Base-by-base conservation (phyloP, 2,888 invertebrate species). In the Lapara coniferarum region DNA sequence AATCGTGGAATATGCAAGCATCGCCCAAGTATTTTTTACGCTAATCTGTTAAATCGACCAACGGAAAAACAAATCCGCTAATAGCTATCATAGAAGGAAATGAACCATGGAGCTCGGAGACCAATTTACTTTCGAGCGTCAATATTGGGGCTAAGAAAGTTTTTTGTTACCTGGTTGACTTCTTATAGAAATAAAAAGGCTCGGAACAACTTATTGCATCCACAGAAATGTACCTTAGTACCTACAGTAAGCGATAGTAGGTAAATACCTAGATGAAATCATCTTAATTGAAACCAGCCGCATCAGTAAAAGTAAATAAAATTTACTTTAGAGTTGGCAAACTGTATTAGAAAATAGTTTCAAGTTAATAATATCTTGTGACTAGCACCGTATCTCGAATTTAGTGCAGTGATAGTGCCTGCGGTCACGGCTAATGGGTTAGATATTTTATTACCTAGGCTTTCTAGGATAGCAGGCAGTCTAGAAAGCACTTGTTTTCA, bases 391-490 rank as follows among this genome's bases (percentile, higher is more conserved):
- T 67, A 67, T 66, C 53, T 53, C 69, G 58, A 66, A 72, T 73
- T 71, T 67, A 67, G 53, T 67, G 67, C 44, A 63, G 67, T 56
- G 55, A 56, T 67, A 70, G 68, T 51, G 69, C 30, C 69, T 83
- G 86, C 79, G 86, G 88, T 85, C 83, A 82, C 78, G 79, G 78
- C 79, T 80, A 84, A 84, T 83, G 78, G 80, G 75, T 76, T 76
- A 75, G 77, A 85, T 86, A 87, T 87, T 84, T 80, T 81, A 86
- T 86, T 87, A 89, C 79, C 73, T 71, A 72, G 74, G 75, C 89
- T 91, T 90, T 91, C 90, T 90, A 88, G 85, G 81, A 77, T 74
- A 73, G 68, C 70, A 68, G 71, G 69, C 79, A 80, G 81, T 81
- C 81, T 86, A 88, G 89, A 89, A 89, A 89, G 84, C 77, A 74